These are phyloP conservation scores for Neodontobutis hainanensis DNA, from an alignment of 2,113 vertebrate species.

Conservation along the genomic window DNA sequence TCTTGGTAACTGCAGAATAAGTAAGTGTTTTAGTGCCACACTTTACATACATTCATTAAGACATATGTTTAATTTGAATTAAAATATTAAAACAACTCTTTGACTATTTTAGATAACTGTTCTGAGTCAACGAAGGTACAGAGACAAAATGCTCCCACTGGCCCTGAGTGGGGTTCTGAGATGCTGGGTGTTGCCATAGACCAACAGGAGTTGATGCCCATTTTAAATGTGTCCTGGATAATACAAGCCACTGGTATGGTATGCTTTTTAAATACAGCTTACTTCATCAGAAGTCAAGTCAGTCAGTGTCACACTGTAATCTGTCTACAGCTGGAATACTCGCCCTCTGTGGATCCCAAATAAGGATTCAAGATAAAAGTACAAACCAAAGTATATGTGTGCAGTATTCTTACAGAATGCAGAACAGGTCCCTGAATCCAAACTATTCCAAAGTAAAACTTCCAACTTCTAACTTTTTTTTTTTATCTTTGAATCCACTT, in stretches of 20 bases:
- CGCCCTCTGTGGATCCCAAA: slow-evolving; percentile 37
- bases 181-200: slow-evolving; percentile 18
- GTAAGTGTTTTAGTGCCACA: slow-evolving; percentile 58
- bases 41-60: no score
- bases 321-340: slow-evolving; percentile 41
- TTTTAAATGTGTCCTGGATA: slow-evolving; percentile 60
- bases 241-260: slow-evolving; percentile 57
- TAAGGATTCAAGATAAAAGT: slow-evolving; percentile 60
- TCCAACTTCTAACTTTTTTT: not conserved
- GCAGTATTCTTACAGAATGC: slow-evolving; percentile 55
- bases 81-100: not conserved
- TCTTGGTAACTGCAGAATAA: slow-evolving; percentile 49
- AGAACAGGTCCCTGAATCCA: accelerated
- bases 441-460: slow-evolving; percentile 20
- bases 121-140: slow-evolving; percentile 6
- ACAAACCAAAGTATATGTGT: slow-evolving; percentile 67
- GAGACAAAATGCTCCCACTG: slow-evolving; percentile 20
- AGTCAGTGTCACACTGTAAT: not conserved
- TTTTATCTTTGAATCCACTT: not conserved
- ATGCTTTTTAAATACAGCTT: no score
- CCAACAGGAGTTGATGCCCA: slow-evolving; percentile 29
- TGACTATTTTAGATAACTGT: slow-evolving; percentile 61
- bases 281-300: no score
- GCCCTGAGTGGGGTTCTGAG: slow-evolving; percentile 14
- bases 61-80: no score